Conservation (phyloP, 2,113 vertebrate genomes). For the Mugil cephalus region DNA sequence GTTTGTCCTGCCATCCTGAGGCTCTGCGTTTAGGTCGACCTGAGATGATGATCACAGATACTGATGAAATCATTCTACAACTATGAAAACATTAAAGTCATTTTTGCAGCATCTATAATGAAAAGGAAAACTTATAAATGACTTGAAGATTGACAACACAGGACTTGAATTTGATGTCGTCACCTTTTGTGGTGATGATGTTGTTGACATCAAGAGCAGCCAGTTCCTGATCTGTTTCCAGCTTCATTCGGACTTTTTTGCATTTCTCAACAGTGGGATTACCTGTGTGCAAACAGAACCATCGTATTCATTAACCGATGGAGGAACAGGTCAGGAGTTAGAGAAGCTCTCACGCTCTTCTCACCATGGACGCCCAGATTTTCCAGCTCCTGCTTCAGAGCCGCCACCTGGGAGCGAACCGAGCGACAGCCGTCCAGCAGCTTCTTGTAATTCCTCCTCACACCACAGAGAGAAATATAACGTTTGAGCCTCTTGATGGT, state of each 20-base stretch:
- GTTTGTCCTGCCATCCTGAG: constrained; percentile 22
- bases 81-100: no score
- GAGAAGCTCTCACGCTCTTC: constrained; percentile 52
- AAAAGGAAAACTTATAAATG: no score
- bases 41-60: constrained; percentile 26
- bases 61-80: no score
- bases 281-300: constrained; percentile 72
- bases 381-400: constrained; percentile 87
- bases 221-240: constrained; percentile 87
- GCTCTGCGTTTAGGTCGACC: constrained; percentile 80
- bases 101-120: no score
- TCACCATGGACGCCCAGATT: constrained; percentile 89
- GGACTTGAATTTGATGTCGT: no score
- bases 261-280: constrained; percentile 88
- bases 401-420: constrained; percentile 76
- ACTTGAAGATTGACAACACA: no score
- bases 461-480: constrained; percentile 89
- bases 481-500: constrained; percentile 86
- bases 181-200: constrained; percentile 88
- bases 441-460: constrained; percentile 88
- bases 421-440: constrained; percentile 84
- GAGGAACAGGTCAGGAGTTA: no score
- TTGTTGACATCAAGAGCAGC: constrained; percentile 88
- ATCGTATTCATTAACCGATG: not conserved
- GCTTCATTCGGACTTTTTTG: constrained; percentile 80